These are phyloP conservation scores for Eumacrocentrus americanus DNA, from an alignment of 2,888 invertebrate genomes.

Conservation along the genomic window DNA sequence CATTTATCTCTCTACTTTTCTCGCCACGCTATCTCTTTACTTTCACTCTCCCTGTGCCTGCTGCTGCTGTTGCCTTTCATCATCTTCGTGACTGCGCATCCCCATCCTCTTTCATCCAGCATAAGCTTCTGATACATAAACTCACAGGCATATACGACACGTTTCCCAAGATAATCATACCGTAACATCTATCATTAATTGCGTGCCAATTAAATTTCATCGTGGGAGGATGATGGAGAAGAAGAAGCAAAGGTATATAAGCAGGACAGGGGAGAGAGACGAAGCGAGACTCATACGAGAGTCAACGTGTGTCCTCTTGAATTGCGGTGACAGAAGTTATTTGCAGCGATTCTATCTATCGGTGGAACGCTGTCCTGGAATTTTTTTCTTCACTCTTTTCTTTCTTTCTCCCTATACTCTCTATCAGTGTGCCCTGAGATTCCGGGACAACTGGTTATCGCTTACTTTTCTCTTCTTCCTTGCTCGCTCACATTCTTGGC, in stretches of 20 bases:
- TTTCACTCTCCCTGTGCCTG: constrained; percentile 7
- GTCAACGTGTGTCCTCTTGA: background rate
- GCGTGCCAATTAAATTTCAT: constrained; percentile 18
- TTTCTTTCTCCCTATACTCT: background rate
- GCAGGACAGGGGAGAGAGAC: constrained; percentile 7
- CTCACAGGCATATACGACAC: constrained; percentile 12
- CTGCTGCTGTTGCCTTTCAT: background rate
- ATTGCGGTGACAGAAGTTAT: constrained; percentile 23
- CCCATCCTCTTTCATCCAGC: constrained; percentile 3
- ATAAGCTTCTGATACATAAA: constrained; percentile 11
- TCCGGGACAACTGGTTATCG: constrained; percentile 32
- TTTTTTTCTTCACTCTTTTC: constrained; percentile 4
- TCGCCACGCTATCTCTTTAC: background rate
- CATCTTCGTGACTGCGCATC: background rate
- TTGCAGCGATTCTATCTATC: constrained; percentile 22
- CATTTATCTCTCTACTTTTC: constrained; percentile 13
- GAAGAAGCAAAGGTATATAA: background rate
- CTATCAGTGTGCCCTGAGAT: constrained; percentile 17
- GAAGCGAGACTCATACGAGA: constrained; percentile 20
- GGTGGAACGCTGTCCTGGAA: constrained; percentile 3
- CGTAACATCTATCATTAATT: constrained; percentile 22
- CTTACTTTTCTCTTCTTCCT: constrained; percentile 18
- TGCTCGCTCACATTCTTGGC: constrained; percentile 20
- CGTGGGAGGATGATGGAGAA: constrained; percentile 8
- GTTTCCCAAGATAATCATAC: constrained; percentile 29